Conservation (phyloP, 1,140 invertebrate genomes). For the Choristoneura fumiferana region DNA sequence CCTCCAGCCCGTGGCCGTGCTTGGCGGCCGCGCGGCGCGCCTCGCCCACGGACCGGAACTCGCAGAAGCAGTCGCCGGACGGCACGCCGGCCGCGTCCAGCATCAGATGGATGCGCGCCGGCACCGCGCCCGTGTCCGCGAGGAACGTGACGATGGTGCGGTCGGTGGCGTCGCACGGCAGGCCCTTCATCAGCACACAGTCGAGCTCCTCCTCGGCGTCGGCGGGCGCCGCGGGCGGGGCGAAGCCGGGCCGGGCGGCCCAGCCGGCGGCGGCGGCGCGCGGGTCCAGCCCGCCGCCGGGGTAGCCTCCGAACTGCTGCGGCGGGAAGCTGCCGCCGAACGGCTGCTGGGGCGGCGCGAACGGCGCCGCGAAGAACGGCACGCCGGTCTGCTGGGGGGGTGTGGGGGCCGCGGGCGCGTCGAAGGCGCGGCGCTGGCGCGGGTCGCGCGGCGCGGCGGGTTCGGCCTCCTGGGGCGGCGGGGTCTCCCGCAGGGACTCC, state of each 20-base stretch:
- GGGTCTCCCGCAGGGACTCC: neutral
- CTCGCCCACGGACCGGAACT: slow-evolving; percentile 86
- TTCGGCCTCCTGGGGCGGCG: slow-evolving; percentile 21
- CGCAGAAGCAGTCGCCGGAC: slow-evolving; percentile 91
- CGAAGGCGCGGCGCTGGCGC: slow-evolving; percentile 52
- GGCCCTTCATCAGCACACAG: slow-evolving; percentile 85
- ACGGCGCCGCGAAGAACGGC: slow-evolving; percentile 45
- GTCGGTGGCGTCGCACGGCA: slow-evolving; percentile 87
- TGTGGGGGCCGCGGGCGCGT: slow-evolving; percentile 26
- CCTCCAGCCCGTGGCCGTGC: slow-evolving; percentile 83
- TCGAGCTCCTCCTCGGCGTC: slow-evolving; percentile 69
- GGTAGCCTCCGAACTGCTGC: slow-evolving; percentile 48
- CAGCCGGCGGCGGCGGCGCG: slow-evolving; percentile 48
- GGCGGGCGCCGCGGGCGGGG: slow-evolving; percentile 28
- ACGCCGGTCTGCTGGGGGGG: slow-evolving; percentile 23
- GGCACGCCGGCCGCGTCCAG: slow-evolving; percentile 83
- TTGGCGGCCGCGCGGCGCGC: slow-evolving; percentile 85
- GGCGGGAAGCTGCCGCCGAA: slow-evolving; percentile 32
- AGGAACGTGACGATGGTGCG: slow-evolving; percentile 90
- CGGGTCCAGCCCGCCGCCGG: slow-evolving; percentile 43
- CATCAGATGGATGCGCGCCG: slow-evolving; percentile 88
- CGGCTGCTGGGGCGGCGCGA: slow-evolving; percentile 39
- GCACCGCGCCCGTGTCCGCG: slow-evolving; percentile 85
- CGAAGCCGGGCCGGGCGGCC: slow-evolving; percentile 41
- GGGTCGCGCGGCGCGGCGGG: slow-evolving; percentile 50